Evolutionary conservation across 2,888 invertebrate genomes (phyloP), one percentile per base, ranked within the genome.

Genomic region (Agrypnus murinus): DNA sequence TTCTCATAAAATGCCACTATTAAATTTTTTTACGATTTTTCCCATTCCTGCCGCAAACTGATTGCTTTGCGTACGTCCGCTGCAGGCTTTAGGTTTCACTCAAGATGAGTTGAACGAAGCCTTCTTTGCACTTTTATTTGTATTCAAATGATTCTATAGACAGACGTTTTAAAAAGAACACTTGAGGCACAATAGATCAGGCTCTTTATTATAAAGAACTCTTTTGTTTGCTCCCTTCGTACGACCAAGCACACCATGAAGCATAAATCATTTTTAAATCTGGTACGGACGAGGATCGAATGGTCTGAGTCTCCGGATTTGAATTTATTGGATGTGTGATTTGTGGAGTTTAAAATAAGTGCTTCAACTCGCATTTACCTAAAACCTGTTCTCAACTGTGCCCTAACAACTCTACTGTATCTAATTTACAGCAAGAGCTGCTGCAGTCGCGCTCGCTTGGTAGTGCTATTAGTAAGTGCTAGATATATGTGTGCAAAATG

Each of bases 201-300:
- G 25, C 60, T 67, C 66, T 67, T 65, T 67, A 67, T 55, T 50
- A 59, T 67, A 60, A 68, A 68, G 67, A 50, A 58, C 50, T 50
- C 68, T 72, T 72, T 72, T 69, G 67, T 71, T 64, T 72, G 70
- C 62, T 31, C 55, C 60, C 71, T 65, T 59, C 38, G 62, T 67
- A 64, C 59, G 60, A 72, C n/a, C n/a, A n/a, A 46, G 59, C 57
- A 40, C 57, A 57, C 43, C 55, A 43, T 62, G 43, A 65, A 70
- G 65, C 62, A 72, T 72, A 72, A 74, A 74, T 74, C 74, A 74
- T 72, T 69, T 70, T 65, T 57, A 65, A 57, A 65, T 57, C 65
- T 50, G 57, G 58, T 45, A 60, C 19, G 53, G 46, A 38, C 55
- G 46, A 38, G 45, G 19, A 66, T 38, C 66, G 66, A 66, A 58